These are phyloP conservation scores for Xiphydria camelus DNA, from an alignment of 2,888 invertebrate species.

Conservation along the genomic window DNA sequence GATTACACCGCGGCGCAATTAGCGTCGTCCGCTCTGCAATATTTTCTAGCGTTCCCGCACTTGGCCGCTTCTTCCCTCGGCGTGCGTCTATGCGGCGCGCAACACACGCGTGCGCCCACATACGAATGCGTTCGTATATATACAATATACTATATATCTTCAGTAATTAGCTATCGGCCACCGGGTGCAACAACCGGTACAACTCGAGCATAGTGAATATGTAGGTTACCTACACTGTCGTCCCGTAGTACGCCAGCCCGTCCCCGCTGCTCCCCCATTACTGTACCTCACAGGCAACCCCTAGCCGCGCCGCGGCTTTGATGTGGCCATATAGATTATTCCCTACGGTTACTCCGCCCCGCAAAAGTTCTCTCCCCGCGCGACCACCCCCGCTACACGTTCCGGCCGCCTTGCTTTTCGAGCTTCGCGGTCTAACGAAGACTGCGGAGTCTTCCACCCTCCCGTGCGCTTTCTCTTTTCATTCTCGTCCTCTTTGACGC, in stretches of 20 bases:
- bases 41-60: too few species aligned
- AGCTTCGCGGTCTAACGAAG: slow-evolving; percentile 6
- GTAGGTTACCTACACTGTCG: slow-evolving; percentile 14
- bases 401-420: slow-evolving; percentile 6
- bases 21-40: too few species aligned
- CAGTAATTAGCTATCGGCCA: slow-evolving; percentile 29
- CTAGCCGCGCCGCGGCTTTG: slow-evolving; percentile 15
- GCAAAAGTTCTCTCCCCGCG: slow-evolving; percentile 2
- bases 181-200: slow-evolving; percentile 25
- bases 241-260: slow-evolving; percentile 1
- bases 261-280: background rate
- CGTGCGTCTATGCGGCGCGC: too few species aligned
- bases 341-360: slow-evolving; percentile 11
- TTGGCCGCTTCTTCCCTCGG: too few species aligned
- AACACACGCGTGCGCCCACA: too few species aligned
- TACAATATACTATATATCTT: slow-evolving; percentile 15
- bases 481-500: background rate
- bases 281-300: background rate
- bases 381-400: background rate
- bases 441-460: too few species aligned
- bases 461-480: too few species aligned
- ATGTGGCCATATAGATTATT: slow-evolving; percentile 23
- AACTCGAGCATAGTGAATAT: slow-evolving; percentile 22
- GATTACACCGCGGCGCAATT: too few species aligned
- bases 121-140: too few species aligned